phyloP scores from a whole-genome alignment of 92 coral and sea anemone genomes.

The Palythoa caribaeorum region DNA sequence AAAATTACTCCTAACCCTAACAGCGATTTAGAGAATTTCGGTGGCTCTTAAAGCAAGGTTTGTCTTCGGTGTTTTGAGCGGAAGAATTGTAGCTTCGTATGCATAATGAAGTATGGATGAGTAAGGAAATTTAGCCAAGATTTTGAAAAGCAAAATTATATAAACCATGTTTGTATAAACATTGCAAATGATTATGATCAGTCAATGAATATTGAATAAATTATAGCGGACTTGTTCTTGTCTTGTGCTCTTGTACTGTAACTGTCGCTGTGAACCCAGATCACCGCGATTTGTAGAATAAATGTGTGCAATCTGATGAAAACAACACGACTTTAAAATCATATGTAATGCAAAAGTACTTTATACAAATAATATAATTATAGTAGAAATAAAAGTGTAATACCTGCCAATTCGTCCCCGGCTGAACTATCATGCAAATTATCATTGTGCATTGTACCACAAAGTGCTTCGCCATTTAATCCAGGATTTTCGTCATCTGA shows the following conservation, averaged over 20 bases:
- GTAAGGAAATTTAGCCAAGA: not conserved
- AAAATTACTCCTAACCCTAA: not conserved
- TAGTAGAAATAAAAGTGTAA: slow-evolving; percentile 14
- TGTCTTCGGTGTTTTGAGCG: not conserved
- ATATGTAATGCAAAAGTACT: slow-evolving; percentile 29
- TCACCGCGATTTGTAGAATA: slow-evolving; percentile 20
- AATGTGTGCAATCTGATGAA: slow-evolving; percentile 26
- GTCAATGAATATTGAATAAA: not conserved
- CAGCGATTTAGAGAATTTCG: not conserved
- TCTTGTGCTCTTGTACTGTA: not conserved
- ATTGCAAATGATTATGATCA: not conserved
- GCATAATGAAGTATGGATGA: no score
- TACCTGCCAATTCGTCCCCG: slow-evolving; percentile 38
- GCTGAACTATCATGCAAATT: slow-evolving; percentile 31
- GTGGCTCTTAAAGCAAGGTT: not conserved
- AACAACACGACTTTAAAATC: slow-evolving; percentile 37
- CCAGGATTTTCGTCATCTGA: slow-evolving; percentile 32
- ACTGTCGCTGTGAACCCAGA: not conserved
- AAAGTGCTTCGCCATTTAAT: slow-evolving; percentile 29
- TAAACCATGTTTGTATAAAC: slow-evolving; percentile 9
- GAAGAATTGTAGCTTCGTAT: no score
- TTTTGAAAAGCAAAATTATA: slow-evolving; percentile 1
- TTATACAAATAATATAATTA: not conserved
- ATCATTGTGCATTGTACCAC: slow-evolving; percentile 36
- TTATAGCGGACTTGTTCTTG: not conserved